A percentile compares a stretch with the other conserved stretches of the same genome.
Conservation (phyloP, 2,888 invertebrate genomes). For the Pseudeuparius sepicola region DNA sequence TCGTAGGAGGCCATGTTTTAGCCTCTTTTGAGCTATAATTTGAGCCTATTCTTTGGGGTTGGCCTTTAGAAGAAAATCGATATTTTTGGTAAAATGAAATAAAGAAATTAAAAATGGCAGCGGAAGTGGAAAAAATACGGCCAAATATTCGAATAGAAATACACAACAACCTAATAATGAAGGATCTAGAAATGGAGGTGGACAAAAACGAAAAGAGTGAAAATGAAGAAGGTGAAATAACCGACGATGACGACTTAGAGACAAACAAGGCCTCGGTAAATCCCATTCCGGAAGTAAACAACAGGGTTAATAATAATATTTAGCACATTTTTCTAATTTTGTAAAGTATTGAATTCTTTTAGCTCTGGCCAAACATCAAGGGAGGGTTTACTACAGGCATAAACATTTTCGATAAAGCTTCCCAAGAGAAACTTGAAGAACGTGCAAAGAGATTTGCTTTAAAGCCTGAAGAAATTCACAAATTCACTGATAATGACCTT, state of each 20-base stretch:
- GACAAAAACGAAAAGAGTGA: slow-evolving; percentile 30
- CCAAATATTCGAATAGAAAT: slow-evolving; percentile 41
- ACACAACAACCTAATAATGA: slow-evolving; percentile 34
- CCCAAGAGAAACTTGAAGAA: slow-evolving; percentile 43
- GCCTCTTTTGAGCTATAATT: too few relatives aligned
- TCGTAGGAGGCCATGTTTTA: too few relatives aligned
- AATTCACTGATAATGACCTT: slow-evolving; percentile 38
- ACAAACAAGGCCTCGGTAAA: too few relatives aligned
- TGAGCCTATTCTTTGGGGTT: too few relatives aligned
- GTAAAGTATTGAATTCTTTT: too few relatives aligned
- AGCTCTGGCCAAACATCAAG: slow-evolving; percentile 33
- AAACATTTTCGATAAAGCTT: slow-evolving; percentile 42
- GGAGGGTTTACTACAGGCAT: slow-evolving; percentile 41
- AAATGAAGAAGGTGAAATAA: slow-evolving; percentile 40
- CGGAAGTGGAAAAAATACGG: slow-evolving; percentile 27
- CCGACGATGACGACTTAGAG: slow-evolving; percentile 25
- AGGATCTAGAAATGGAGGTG: slow-evolving; percentile 41
- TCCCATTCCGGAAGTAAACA: slow-evolving; percentile 6
- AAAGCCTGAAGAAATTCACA: slow-evolving; percentile 37
- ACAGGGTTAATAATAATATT: slow-evolving; percentile 5
- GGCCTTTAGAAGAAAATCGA: too few relatives aligned
- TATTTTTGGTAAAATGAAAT: too few relatives aligned
- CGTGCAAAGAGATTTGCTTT: slow-evolving; percentile 50
- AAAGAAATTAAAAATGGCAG: slow-evolving; percentile 12
- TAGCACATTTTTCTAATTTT: too few relatives aligned